phyloP scores from a whole-genome alignment of 2,113 vertebrate species.

The Picathartes gymnocephalus region DNA sequence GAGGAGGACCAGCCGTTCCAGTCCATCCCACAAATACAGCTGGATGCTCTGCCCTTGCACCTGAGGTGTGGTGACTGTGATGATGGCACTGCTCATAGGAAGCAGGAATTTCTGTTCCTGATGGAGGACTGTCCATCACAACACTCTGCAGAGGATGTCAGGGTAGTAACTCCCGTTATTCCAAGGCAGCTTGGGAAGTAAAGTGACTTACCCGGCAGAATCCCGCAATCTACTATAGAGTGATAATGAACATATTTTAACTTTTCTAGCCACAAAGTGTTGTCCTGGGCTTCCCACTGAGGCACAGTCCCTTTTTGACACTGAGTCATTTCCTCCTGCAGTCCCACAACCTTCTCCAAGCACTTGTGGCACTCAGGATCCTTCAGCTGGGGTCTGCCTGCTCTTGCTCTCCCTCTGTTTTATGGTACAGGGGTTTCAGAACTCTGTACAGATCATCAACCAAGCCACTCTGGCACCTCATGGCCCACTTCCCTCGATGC shows the following conservation, averaged over 20 bases:
- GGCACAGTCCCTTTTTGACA: background rate
- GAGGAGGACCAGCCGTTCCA: background rate
- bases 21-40: background rate
- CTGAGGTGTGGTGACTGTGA: fast-evolving
- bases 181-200: background rate
- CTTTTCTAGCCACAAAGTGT: background rate
- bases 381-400: background rate
- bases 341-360: background rate
- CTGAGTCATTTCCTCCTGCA: background rate
- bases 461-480: background rate
- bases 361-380: background rate
- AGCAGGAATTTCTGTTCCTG: background rate
- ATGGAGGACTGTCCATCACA: background rate
- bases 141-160: fast-evolving
- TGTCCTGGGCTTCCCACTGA: background rate
- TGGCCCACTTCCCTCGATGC: background rate
- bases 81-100: background rate
- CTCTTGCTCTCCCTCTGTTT: background rate
- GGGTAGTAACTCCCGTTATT: background rate
- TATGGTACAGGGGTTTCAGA: background rate
- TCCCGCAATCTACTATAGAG: background rate
- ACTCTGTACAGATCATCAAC: fast-evolving
- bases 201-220: background rate
- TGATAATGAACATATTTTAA: background rate
- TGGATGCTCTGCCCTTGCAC: fast-evolving